phyloP scores from a whole-genome alignment of 1,140 invertebrate species.

The Pseudomyrmex gracilis region DNA sequence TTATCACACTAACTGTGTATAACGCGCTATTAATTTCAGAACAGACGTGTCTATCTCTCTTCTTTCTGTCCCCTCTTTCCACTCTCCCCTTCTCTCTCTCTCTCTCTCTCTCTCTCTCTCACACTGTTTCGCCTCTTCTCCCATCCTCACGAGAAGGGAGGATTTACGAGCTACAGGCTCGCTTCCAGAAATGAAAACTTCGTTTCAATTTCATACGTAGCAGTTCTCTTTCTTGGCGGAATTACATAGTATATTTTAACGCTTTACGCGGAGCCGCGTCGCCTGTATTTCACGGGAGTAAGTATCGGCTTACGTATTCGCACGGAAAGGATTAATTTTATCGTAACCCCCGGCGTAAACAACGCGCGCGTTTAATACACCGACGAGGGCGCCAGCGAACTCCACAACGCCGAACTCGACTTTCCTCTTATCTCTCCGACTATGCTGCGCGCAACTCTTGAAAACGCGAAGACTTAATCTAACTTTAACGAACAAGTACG shows the following conservation, averaged over 20 bases:
- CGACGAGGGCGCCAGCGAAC: slow-evolving; percentile 27
- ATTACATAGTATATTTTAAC: slow-evolving; percentile 60
- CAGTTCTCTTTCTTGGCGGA: slow-evolving; percentile 58
- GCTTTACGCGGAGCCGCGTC: slow-evolving; percentile 39
- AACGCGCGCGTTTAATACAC: slow-evolving; percentile 55
- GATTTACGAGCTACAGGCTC: slow-evolving; percentile 67
- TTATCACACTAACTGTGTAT: slow-evolving; percentile 45
- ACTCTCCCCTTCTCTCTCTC: no score
- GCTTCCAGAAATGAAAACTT: slow-evolving; percentile 62
- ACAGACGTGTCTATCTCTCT: slow-evolving; percentile 48
- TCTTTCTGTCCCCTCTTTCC: background rate
- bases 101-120: no score
- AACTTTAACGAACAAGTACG: slow-evolving; percentile 12
- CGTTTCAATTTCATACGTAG: slow-evolving; percentile 59
- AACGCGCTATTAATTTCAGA: slow-evolving; percentile 53
- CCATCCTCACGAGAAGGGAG: background rate
- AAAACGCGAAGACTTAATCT: slow-evolving; percentile 43
- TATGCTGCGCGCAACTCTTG: slow-evolving; percentile 16
- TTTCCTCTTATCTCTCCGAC: slow-evolving; percentile 9
- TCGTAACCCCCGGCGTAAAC: slow-evolving; percentile 55
- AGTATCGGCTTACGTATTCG: slow-evolving; percentile 62
- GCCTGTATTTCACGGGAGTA: slow-evolving; percentile 54
- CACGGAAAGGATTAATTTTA: slow-evolving; percentile 59
- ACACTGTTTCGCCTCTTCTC: background rate
- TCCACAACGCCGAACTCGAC: background rate